Evolutionary conservation across 2,113 vertebrate species (phyloP).

Genomic region (Crocuta crocuta): DNA sequence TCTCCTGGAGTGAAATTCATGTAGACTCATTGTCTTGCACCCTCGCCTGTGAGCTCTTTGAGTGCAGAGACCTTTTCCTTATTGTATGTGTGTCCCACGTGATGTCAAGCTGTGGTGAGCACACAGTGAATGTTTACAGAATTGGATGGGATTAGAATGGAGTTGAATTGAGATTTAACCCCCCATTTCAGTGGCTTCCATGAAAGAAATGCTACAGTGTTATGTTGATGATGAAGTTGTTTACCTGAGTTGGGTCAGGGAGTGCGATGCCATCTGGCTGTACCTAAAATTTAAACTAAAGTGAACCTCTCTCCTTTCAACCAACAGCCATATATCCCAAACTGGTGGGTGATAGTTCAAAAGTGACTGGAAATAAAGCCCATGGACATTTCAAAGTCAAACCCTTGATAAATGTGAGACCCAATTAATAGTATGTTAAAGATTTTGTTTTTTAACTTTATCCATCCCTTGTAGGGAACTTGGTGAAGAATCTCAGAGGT

Average conservation of each 20-base stretch:
- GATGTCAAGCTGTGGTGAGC: not conserved
- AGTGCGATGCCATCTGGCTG: not conserved
- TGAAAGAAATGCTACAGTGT: too few relatives aligned
- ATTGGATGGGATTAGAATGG: not conserved
- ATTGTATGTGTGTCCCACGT: not conserved
- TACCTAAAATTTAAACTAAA: not conserved
- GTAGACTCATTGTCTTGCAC: not conserved
- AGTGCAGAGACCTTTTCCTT: not conserved
- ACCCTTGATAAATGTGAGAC: not conserved
- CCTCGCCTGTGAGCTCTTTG: not conserved
- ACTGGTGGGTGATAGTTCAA: not conserved
- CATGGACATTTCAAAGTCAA: not conserved
- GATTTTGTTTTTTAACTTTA: not conserved
- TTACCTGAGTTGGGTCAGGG: not conserved
- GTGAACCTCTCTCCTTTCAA: not conserved
- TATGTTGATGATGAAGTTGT: not conserved
- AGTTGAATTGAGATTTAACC: not conserved
- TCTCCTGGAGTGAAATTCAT: not conserved
- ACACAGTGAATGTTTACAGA: not conserved
- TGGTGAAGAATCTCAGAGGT: not conserved
- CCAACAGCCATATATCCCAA: not conserved
- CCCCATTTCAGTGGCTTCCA: not conserved
- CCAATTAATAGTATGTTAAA: not conserved
- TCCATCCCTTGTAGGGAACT: not conserved
- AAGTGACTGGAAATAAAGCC: not conserved